Base-by-base conservation (phyloP, 1,140 invertebrate species). In the Gonioctena quinquepunctata region DNA sequence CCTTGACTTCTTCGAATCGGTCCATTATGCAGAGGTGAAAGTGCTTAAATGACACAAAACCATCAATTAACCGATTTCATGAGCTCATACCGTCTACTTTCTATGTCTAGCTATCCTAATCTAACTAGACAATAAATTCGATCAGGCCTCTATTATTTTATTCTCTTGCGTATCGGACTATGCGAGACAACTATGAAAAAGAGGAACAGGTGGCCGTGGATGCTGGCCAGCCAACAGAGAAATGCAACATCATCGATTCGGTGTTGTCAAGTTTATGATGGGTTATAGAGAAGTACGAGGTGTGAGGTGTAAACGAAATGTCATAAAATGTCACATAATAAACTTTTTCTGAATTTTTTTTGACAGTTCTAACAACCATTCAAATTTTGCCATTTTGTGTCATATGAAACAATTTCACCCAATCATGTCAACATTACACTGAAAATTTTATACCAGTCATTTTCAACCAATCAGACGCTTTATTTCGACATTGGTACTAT, bases 131-230 rank as follows among this genome's bases (percentile, higher is more conserved):
- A 26, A 66, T 48, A 59, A 50, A 70, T 70, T 64, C 23, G 22
- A 26, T 22, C 57, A 23, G 42, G 56, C 68, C 62, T 64, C 57
- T 70, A 64, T 59, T 60, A 69, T 48, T 25, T 42, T 42, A 42
- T 42, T 4, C 8, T 11, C 11, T 42, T 42, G 33, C 33, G 13
- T 42, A 65, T 57, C 57, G 56, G 56, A 23, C 27, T 23, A 62
- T 52, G 7, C 42, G 62, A 70, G 63, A 49, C 61, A 48, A 61
- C 68, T 48, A 48, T 65, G 68, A 65, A 65, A 63, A 65, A 65
- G 68, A 70, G 23, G 61, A 70, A 70, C 68, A 70, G 68, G 68
- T 70, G 68, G 68, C 60, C 52, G 57, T 33, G 61, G 60, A 60
- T 21, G 26, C 26, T 16, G 8, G 26, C 19, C 27, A 22, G 23